phyloP scores from a whole-genome alignment of 2,113 vertebrate genomes.

The Suricata suricatta region DNA sequence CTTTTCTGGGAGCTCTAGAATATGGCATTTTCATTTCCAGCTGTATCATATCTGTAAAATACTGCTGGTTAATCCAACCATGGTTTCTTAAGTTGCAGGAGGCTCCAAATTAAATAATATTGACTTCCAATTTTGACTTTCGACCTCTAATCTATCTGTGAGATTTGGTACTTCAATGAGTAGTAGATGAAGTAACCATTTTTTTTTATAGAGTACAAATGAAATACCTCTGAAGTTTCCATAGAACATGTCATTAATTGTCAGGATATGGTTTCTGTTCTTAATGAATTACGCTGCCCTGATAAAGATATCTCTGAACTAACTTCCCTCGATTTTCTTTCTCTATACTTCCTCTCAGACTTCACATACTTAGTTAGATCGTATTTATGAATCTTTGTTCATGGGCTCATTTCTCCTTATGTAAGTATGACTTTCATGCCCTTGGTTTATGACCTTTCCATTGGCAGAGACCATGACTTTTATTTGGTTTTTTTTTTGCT shows the following conservation, averaged over 20 bases:
- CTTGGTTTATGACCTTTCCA: slow-evolving; percentile 4
- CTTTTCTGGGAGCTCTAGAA: neutral
- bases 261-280: slow-evolving; percentile 69
- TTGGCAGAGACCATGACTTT: neutral
- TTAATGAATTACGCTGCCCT: slow-evolving; percentile 62
- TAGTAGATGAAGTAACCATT: slow-evolving; percentile 57
- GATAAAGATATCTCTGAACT: slow-evolving; percentile 45
- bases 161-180: slow-evolving; percentile 63
- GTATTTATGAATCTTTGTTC: slow-evolving; percentile 50
- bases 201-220: slow-evolving; percentile 65
- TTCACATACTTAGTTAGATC: neutral
- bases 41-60: neutral
- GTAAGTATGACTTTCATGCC: neutral
- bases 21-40: neutral
- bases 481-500: neutral
- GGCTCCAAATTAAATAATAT: slow-evolving; percentile 51
- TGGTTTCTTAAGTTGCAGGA: neutral
- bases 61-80: neutral
- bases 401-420: neutral
- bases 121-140: slow-evolving; percentile 56
- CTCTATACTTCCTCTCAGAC: neutral
- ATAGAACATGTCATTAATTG: slow-evolving; percentile 63
- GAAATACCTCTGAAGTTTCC: slow-evolving; percentile 64
- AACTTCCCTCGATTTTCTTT: slow-evolving; percentile 17
- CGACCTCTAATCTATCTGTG: slow-evolving; percentile 70